Evolutionary conservation across 2,113 vertebrate species (phyloP).

Genomic region (Beaufortia kweichowensis): DNA sequence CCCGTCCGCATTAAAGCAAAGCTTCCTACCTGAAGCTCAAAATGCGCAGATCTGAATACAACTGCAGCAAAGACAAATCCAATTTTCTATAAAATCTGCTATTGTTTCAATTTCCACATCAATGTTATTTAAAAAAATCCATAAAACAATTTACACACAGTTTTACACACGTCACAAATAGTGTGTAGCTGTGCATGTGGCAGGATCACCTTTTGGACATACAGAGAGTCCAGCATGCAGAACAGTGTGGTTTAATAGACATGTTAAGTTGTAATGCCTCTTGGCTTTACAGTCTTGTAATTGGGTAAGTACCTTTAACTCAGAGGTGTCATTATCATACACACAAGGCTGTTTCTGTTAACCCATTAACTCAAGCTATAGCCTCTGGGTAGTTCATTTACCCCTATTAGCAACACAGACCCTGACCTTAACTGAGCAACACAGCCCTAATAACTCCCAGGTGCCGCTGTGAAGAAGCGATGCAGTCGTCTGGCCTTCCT

Average conservation of each 20-base stretch:
- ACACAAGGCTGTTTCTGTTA: conserved; percentile 9
- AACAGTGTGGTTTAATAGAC: neutral
- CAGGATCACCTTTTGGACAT: neutral
- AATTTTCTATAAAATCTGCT: too few relatives aligned
- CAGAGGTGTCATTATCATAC: conserved; percentile 13
- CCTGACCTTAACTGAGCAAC: conserved; percentile 46
- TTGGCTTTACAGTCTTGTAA: conserved; percentile 13
- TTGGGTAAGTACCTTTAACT: conserved; percentile 3
- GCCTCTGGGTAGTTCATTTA: conserved; percentile 56
- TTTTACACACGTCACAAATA: too few relatives aligned
- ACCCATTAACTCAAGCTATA: conserved; percentile 37
- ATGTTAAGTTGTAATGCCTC: neutral
- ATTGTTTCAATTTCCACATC: too few relatives aligned
- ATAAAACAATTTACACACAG: too few relatives aligned
- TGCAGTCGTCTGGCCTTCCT: conserved; percentile 29
- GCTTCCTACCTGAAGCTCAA: conserved; percentile 49
- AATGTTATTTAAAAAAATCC: too few relatives aligned
- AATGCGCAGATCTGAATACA: conserved; percentile 24
- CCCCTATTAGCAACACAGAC: conserved; percentile 58
- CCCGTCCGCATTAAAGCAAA: conserved; percentile 60
- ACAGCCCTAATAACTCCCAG: conserved; percentile 55
- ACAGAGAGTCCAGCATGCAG: neutral
- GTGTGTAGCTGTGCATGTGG: neutral
- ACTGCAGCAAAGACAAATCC: neutral
- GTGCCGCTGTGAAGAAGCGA: conserved; percentile 43